phyloP scores from a whole-genome alignment of 2,113 vertebrate genomes.

The Trochalopteron elliotii region DNA sequence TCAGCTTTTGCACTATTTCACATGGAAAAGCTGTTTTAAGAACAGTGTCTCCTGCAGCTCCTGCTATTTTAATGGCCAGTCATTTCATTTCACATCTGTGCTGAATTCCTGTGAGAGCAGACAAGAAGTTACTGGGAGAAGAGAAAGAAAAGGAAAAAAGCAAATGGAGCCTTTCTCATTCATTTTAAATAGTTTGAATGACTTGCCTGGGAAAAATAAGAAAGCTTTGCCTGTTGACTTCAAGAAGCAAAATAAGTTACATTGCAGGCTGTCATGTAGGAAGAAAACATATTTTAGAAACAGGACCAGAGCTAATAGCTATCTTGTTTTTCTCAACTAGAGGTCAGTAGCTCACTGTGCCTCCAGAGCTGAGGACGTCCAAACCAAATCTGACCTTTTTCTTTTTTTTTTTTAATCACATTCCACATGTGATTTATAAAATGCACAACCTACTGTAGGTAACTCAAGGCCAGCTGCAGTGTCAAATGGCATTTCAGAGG shows the following conservation, averaged over 20 bases:
- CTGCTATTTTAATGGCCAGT: not conserved
- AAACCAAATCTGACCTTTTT: not conserved
- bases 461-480: not conserved
- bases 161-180: not conserved
- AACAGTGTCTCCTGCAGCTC: not conserved
- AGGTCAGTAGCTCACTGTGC: constrained; percentile 53
- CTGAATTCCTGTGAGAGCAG: not conserved
- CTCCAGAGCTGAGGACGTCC: not conserved
- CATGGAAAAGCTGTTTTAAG: not conserved
- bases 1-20: not conserved
- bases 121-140: not conserved
- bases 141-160: not conserved
- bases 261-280: not conserved
- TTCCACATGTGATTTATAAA: constrained; percentile 36
- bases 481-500: not conserved
- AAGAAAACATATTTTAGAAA: constrained; percentile 1
- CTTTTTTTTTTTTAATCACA: not conserved
- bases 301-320: not conserved
- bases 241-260: not conserved
- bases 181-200: constrained; percentile 5
- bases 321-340: constrained; percentile 51
- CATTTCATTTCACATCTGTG: not conserved
- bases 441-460: not conserved
- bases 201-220: not conserved
- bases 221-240: not conserved